Base-by-base conservation (phyloP, 2,888 invertebrate species). In the Ditula angustiorana region DNA sequence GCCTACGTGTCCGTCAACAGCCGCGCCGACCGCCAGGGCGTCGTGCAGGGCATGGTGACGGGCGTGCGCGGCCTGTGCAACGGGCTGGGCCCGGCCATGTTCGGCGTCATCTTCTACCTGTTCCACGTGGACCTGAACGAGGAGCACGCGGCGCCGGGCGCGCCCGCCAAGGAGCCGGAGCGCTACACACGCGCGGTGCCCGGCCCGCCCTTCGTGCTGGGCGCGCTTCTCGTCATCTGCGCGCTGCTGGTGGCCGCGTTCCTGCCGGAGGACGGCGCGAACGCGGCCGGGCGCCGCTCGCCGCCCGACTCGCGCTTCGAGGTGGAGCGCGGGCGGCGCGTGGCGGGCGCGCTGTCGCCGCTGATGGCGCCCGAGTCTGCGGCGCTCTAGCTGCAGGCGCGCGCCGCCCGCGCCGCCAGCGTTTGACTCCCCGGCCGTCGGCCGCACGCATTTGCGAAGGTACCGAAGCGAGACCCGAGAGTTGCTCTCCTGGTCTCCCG, bases 61-160 rank as follows among this genome's bases (percentile, higher is more conserved):
- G 99, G 99, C 11, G 99, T 99, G 94, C 94, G 99, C 69, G 99
- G 99, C 0, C 95, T 99, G 55, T 99, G 99, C 83, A 99, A 99
- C 84, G 99, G 99, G 13, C 94, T 99, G 56, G 99, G 99, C 0
- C 99, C 99, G 0, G 99, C 99, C 46, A 96, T 99, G 95, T 99
- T 98, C 86, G 99, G 99, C 16, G 96, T 99, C 73, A 98, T 99
- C 78, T 99, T 99, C 93, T 99, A 99, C 93, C 94, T 99, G 80
- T 99, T 99, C 92, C 98, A 99, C 87, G 99, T 99, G 72, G 98
- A 99, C 93, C 94, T 99, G 80, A 98, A 98, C 84, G 97, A 96
- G 75, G 96, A 96, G 66, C 94, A 94, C 73, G 85, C 83, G 4
- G 71, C 73, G 16, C 68, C 78, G 2, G 85, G 85, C 5, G 63